Base-by-base conservation (phyloP, 2,113 vertebrate genomes). In the Lagopus muta region DNA sequence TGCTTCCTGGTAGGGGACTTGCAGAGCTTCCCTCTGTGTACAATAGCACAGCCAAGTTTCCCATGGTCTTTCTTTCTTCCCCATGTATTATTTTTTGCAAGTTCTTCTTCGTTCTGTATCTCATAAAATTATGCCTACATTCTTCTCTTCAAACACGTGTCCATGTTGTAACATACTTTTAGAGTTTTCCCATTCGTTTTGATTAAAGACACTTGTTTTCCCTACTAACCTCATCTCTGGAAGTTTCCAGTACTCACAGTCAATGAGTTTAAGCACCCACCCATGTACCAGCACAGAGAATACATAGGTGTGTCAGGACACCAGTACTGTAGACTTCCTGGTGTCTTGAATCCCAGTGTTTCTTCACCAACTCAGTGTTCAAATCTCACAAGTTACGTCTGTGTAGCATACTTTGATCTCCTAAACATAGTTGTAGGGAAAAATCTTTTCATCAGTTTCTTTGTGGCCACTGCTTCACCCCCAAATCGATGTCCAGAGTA, bases 81-180 rank as follows among this genome's bases (percentile, higher is more conserved):
- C 69, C 48, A 42, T 66, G 4, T 27, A 40, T 16, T 70, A 25
- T 54, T 79, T 94, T 90, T 86, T 72, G 66, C 76, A 82, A 77
- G 11, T 89, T 87, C 32, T 91, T 20, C 55, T 20, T 83, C 71
- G 10, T 87, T 93, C 87, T 85, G 2, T 58, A n/a, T 17, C 34
- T 62, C 50, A 73, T 75, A 69, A 73, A 83, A 61, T 42, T 61
- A 0, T 52, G 50, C 25, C 50, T 25, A 66, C 30, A 34, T 7
- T 42, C 42, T 47, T 79, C 47, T 55, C 47, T 80, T 89, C n/a
- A 85, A 79, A 70, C 10, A 40, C 4, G 19, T 30, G 42, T 55
- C 65, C 5, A 4, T 24, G 16, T 55, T 67, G 11, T 64, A 50
- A 38, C 14, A 10, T 17, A 32, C 19, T 24, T 77, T 82, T 55